Base-by-base conservation (phyloP, 2,113 vertebrate species). In the Harpagus bidentatus region DNA sequence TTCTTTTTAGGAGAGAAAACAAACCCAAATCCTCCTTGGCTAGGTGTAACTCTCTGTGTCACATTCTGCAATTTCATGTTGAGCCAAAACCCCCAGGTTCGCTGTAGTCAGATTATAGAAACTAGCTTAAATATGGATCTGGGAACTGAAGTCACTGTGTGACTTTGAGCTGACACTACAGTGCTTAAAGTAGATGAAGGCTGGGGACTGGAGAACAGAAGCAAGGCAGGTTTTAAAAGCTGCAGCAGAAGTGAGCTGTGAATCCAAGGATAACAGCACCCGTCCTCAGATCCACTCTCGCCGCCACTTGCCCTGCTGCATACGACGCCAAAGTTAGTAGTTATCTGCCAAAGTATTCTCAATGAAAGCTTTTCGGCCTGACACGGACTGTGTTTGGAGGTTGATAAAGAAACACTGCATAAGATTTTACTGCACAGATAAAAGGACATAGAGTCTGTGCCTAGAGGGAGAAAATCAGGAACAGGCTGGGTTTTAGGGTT, bases 1-100 rank as follows among this genome's bases (percentile, higher is more conserved):
- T 80, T 94, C 73, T 76, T 93, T 93, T 88, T 55, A 90, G n/a
- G 32, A 55, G 71, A 86, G 58, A 96, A 96, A 97, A 96, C 66
- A 95, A 89, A 77, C 62, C 12, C 42, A 85, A 89, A 91, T 89
- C 62, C 59, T 87, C 22, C 84, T 93, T 90, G 74, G 48, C 84
- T 76, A 15, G 19, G 43, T 84, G 86, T 94, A 82, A 61, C n/a
- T 70, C n/a, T 47, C 21, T 61, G 13, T 87, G 62, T 80, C 73
- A 66, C 38, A 36, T 89, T 90, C 72, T 76, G 9, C 16, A 85
- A 66, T 58, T 23, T 74, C 0, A 0, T 52, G 16, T 34, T 28
- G 38, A 95, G 36, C 48, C 73, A 84, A 94, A 93, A 50, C 16
- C 9, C 12, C 7, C 21, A 31, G 29, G 29, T 90, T 95, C 2